These are phyloP conservation scores for Atractosteus spatula DNA, from an alignment of 2,113 vertebrate species.

Conservation along the genomic window DNA sequence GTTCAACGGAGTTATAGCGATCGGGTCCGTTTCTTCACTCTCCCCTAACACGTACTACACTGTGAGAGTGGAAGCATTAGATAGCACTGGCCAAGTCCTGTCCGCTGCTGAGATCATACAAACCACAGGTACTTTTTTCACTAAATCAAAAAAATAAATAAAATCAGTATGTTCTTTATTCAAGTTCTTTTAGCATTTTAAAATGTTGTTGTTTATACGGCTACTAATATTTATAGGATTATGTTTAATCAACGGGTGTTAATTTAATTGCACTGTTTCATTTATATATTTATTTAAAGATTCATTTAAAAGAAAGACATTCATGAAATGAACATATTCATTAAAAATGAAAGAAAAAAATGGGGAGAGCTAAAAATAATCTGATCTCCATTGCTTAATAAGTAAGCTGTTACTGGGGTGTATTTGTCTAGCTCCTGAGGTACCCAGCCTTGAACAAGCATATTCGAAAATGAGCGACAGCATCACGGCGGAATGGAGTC, in stretches of 20 bases:
- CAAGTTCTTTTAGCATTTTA: not conserved
- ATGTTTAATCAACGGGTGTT: no score
- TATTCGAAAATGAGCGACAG: conserved; percentile 87
- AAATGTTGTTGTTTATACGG: conserved; percentile 1
- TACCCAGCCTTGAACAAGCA: conserved; percentile 71
- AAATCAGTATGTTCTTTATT: not conserved
- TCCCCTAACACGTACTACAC: conserved; percentile 65
- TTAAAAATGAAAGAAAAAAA: no score
- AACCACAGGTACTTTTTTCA: conserved; percentile 55
- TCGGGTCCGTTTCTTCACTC: conserved; percentile 66
- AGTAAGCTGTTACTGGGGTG: not conserved
- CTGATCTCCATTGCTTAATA: no score
- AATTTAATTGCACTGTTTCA: conserved; percentile 7
- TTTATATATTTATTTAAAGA: not conserved
- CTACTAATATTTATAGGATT: no score
- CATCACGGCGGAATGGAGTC: conserved; percentile 83
- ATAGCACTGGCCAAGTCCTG: conserved; percentile 55
- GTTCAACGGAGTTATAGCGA: conserved; percentile 59
- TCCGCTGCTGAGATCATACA: conserved; percentile 51
- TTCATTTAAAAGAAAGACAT: no score
- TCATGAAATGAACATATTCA: no score
- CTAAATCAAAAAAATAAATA: not conserved
- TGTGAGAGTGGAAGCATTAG: conserved; percentile 69
- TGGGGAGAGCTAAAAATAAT: no score
- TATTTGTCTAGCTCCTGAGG: conserved; percentile 69